Conservation (phyloP, 2,888 invertebrate genomes). For the Scaptodrosophila latifasciaeformis region DNA sequence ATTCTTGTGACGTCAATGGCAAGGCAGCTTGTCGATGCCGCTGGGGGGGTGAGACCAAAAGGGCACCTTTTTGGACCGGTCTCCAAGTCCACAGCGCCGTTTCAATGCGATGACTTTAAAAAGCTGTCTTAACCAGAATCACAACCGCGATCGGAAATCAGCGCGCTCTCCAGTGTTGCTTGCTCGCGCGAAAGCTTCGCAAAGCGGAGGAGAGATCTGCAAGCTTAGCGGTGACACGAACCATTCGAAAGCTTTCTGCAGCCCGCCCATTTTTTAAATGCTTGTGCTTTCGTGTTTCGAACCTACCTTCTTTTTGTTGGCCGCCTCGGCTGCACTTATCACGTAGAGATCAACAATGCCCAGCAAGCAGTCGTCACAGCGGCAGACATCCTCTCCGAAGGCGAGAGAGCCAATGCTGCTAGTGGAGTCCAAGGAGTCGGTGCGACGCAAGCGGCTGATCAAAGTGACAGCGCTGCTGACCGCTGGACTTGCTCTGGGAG, state of each 20-base stretch:
- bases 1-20: conserved; percentile 55
- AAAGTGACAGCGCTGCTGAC: conserved; percentile 61
- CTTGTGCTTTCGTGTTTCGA: neutral
- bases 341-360: conserved; percentile 87
- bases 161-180: no score
- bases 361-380: conserved; percentile 88
- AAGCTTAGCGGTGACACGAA: conserved; percentile 34
- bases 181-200: no score
- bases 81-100: conserved; percentile 39
- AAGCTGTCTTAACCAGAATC: no score
- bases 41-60: no score
- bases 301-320: conserved; percentile 84
- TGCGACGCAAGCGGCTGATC: conserved; percentile 78
- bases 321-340: conserved; percentile 76
- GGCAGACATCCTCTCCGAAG: conserved; percentile 82
- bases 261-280: neutral
- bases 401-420: conserved; percentile 83
- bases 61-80: conserved; percentile 61
- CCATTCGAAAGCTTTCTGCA: conserved; percentile 32
- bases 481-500: conserved; percentile 77
- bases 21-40: conserved; percentile 7
- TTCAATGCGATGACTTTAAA: no score
- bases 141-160: no score
- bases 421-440: conserved; percentile 86
- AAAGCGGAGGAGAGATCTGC: conserved; percentile 20